A percentile compares a stretch with the other conserved stretches of the same genome.
Evolutionary conservation across 2,797 vertebrate species (phyloP).

Genomic region (Eutrigla gurnardus): DNA sequence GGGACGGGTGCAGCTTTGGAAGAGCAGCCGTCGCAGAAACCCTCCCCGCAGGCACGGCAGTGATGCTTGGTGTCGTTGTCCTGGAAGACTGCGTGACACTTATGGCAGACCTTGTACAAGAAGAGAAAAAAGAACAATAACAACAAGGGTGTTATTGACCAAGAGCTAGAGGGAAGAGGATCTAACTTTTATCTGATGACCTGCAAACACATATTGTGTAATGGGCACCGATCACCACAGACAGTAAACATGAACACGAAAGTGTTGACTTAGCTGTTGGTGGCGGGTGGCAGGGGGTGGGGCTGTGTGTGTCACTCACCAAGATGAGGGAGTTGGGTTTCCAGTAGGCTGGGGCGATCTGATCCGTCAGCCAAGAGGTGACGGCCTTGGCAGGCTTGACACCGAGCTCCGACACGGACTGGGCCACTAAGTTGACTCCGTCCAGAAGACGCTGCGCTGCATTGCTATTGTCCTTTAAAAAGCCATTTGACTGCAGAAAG

Average conservation of each 20-base stretch:
- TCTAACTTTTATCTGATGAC: conserved; percentile 57
- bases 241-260: conserved; percentile 74
- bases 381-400: conserved; percentile 98
- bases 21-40: conserved; percentile 96
- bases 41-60: conserved; percentile 98
- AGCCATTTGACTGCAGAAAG: conserved; percentile 89
- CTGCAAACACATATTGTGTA: conserved; percentile 62
- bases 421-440: conserved; percentile 97
- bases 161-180: not conserved
- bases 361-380: conserved; percentile 96
- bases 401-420: conserved; percentile 98
- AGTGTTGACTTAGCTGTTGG: conserved; percentile 75
- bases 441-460: conserved; percentile 97
- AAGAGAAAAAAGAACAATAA: conserved; percentile 36
- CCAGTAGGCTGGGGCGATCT: conserved; percentile 97
- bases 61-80: conserved; percentile 98
- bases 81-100: conserved; percentile 92
- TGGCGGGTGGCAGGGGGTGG: conserved; percentile 50
- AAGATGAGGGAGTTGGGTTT: conserved; percentile 96
- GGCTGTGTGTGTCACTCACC: conserved; percentile 83
- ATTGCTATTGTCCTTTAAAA: conserved; percentile 98
- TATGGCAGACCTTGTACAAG: conserved; percentile 89
- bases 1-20: conserved; percentile 94
- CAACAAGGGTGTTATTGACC: conserved; percentile 51
- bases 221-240: conserved; percentile 43